Conservation (phyloP, 2,797 vertebrate genomes). For the Sebastes nivosus region DNA sequence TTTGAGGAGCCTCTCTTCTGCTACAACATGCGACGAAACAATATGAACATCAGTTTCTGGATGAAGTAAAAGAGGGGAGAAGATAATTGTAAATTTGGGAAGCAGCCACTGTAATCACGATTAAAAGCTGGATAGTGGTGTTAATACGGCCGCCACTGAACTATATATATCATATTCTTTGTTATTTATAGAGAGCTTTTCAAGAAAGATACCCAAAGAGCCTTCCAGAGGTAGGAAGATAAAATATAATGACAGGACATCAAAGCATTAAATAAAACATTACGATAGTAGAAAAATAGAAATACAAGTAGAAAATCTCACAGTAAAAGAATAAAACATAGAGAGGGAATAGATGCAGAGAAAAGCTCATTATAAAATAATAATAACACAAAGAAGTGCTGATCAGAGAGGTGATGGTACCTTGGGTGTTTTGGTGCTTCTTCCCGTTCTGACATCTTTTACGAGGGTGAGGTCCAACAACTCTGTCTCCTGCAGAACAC, state of each 20-base stretch:
- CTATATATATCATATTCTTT: background rate
- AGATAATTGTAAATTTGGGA: constrained; percentile 8
- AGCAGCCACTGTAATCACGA: background rate
- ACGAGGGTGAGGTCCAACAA: constrained; percentile 77
- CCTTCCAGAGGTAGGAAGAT: background rate
- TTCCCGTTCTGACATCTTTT: constrained; percentile 79
- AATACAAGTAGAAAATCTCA: background rate
- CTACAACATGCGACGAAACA: background rate
- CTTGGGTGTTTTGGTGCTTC: constrained; percentile 81
- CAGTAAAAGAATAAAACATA: background rate
- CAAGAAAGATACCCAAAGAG: background rate
- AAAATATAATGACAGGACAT: background rate
- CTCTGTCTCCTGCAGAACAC: constrained; percentile 70
- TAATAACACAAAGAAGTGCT: background rate
- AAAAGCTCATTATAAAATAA: background rate
- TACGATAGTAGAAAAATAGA: background rate
- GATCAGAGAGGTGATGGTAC: constrained; percentile 34
- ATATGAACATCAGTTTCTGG: background rate
- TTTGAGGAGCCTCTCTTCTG: background rate
- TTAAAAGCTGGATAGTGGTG: constrained; percentile 1
- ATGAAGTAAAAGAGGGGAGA: background rate
- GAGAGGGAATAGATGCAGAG: background rate
- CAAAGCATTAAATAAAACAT: background rate
- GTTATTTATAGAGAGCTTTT: background rate
- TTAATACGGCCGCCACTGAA: background rate